Evolutionary conservation across 2,797 vertebrate genomes (phyloP).

Genomic region (Phrynocephalus vlangalii): DNA sequence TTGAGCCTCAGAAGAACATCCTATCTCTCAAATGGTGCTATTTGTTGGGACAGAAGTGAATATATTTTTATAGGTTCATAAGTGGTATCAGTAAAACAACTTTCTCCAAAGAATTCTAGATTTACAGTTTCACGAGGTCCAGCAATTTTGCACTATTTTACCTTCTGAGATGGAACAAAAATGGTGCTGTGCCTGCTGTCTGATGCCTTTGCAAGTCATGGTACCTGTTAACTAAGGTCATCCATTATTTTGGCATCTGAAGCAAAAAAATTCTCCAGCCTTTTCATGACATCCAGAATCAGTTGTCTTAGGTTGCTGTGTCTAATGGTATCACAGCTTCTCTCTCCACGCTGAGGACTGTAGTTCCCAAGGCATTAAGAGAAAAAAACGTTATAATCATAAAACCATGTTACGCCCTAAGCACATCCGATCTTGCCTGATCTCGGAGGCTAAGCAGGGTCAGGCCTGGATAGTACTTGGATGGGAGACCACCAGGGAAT

Average conservation of each 20-base stretch:
- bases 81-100: not conserved
- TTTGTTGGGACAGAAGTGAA: no score
- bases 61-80: not conserved
- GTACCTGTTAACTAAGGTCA: not conserved
- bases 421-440: no score
- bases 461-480: no score
- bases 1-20: not conserved
- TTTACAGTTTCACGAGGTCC: not conserved
- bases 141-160: not conserved
- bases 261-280: no score
- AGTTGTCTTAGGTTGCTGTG: not conserved
- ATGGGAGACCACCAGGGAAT: no score
- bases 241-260: no score
- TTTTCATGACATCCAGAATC: no score
- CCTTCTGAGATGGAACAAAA: not conserved
- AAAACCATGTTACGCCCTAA: not conserved
- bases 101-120: not conserved
- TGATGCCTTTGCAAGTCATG: not conserved
- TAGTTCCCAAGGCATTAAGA: not conserved
- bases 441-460: no score
- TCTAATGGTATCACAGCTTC: not conserved
- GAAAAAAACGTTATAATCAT: not conserved
- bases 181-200: not conserved
- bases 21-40: not conserved
- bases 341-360: not conserved